Base-by-base conservation (phyloP, 2,797 vertebrate species). In the Spatula clypeata region DNA sequence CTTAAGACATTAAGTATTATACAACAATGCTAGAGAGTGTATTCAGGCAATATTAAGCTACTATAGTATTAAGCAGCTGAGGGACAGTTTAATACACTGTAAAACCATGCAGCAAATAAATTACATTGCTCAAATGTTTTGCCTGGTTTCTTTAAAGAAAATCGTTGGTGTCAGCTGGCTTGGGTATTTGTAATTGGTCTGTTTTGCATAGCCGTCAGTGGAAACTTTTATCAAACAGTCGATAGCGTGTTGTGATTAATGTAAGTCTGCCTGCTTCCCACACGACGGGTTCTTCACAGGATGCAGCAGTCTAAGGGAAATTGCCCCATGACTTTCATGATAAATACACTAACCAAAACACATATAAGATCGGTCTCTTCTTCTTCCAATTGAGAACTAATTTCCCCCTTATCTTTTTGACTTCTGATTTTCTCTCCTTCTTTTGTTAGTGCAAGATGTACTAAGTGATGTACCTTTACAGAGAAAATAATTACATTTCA, bases 271-370 rank as follows among this genome's bases (percentile, higher is more conserved):
- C n/a, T 29, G n/a, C 90, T 86, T 93, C 84, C 18, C 51, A 77
- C 49, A 23, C 2, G 0, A 11, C 3, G 42, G 49, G 36, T 71
- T 92, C 73, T 81, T 96, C 70, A 95, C 62, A 92, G 86, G 65
- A 96, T 93, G 75, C 51, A 83, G 40, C 62, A 65, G 19, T 81
- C 76, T 74, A 65, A 57, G 54, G 44, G 88, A 91, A 82, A 75
- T 49, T 74, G n/a, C 44, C 40, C 47, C 19, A 67, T 0, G 1
- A 75, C 54, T 88, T 82, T 88, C 47, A 92, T 71, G 53, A 73
- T 69, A 93, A 80, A 75, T 64, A 67, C 38, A 49, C 14, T 85
- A 79, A 94, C 67, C 66, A 85, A 92, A 92, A 47, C 57, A 62
- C 15, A 13, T 55, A 53, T 2, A 10, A 82, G 57, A 66, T 29